Evolutionary conservation across 2,113 vertebrate species (phyloP), one percentile per base, ranked within the genome.

Genomic region (Plotosus lineatus): DNA sequence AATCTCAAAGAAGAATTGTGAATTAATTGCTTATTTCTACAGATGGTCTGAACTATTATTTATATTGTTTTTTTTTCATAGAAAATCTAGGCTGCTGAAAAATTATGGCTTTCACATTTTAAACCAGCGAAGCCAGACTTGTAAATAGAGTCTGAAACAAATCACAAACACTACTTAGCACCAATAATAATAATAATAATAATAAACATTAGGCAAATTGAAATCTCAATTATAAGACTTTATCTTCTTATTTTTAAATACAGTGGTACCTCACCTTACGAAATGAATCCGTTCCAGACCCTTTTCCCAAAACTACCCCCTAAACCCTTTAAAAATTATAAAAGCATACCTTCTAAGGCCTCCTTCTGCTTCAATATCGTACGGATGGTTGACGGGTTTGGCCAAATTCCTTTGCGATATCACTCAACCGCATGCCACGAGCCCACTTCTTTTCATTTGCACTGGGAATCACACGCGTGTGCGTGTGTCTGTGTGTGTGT

Each of bases 91-190:
- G 23, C 38, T 51, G 31, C n/a, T 48, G 12, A 71, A 31, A 19
- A 55, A 38, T 79, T 56, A 44, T 69, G 53, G 50, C 26, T 14
- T 14, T 56, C 36, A 31, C n/a, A 80, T 60, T 1, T 73, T 10
- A 65, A 65, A 65, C 48, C 36, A 75, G 8, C 53, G 46, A 17
- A 17, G 42, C 14, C 33, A 65, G 71, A 73, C 61, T 74, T 19
- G 58, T 80, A 73, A 79, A 72, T 21, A 60, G 53, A 36, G 40
- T 81, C 69, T 79, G 28, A 48, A 66, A 55, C n/a, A 44, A 46
- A 53, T 40, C 11, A 12, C 42, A 81, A 33, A 26, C 38, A 44
- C 50, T 2, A 38, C 55, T 76, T 38, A 36, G 63, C 61, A 69
- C 69, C 46, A 76, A 68, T 76, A 56, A 66, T 51, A 26, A 40